Evolutionary conservation across 1,140 invertebrate genomes (phyloP), one percentile per base, ranked within the genome.

Genomic region (Pissodes strobi): DNA sequence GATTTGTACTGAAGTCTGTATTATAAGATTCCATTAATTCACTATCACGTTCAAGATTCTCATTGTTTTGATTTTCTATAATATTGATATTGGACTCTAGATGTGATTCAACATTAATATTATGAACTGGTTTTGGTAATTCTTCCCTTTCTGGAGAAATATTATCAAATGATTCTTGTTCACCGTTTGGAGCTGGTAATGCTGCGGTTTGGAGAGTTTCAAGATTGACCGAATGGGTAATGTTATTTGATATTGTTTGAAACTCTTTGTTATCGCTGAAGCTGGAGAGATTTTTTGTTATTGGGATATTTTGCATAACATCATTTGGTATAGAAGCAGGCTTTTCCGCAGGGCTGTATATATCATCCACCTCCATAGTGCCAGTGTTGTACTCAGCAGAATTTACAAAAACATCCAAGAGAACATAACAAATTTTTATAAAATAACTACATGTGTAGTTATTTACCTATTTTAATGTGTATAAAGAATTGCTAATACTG

Each of bases 11-110:
- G 4, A 17, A 6, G 17, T 57, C 58, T 43, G 18, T 13, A 39
- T 17, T 55, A 56, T 56, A 39, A 55, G 21, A 18, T 45, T 57
- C 62, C 53, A 64, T 64, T 27, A 64, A 41, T 52, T 55, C 59
- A 57, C 23, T 58, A 46, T 59, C 53, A n/a, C 52, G 25, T 48
- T 67, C 66, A 13, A 60, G 25, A 38, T 45, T 61, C 34, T 61
- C 41, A 58, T 51, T 58, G 43, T 65, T 52, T 13, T 60, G 49
- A 51, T 63, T 63, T 58, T 64, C 53, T 43, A 51, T 59, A 38
- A 59, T 17, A 45, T 53, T 68, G 19, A 56, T 46, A 17, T 64
- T 64, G 2, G 52, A 56, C 13, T 46, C 61, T 38, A 64, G 48
- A 49, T 64, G 61, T 19, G 61, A 46, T 21, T 56, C 37, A 15